Conservation (phyloP, 2,888 invertebrate genomes). For the Saturnia pavonia region DNA sequence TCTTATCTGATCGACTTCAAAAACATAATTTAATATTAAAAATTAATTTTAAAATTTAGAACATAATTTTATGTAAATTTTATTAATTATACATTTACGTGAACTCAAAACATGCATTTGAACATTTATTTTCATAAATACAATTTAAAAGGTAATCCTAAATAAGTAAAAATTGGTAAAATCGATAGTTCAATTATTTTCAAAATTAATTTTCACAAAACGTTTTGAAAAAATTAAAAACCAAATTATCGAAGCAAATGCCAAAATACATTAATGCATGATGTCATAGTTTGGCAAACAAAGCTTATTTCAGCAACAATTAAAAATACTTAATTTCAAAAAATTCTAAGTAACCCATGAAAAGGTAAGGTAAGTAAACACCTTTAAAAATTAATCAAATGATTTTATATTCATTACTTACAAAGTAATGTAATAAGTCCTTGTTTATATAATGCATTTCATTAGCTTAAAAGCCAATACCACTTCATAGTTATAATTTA, state of each 20-base stretch:
- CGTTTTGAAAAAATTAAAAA: not conserved
- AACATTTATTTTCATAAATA: not conserved
- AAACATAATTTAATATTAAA: not conserved
- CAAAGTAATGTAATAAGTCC: too few relatives aligned
- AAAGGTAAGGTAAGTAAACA: too few relatives aligned
- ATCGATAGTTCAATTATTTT: not conserved
- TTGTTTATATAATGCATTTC: too few relatives aligned
- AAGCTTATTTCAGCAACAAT: not conserved
- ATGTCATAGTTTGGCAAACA: not conserved
- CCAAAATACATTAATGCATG: not conserved
- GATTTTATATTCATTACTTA: too few relatives aligned
- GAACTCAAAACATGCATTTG: not conserved
- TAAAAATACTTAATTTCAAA: not conserved
- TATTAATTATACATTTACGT: not conserved
- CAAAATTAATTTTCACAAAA: not conserved
- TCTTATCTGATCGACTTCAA: not conserved
- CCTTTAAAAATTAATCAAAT: too few relatives aligned
- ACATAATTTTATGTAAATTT: too few relatives aligned
- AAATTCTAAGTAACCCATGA: not conserved
- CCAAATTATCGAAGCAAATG: not conserved
- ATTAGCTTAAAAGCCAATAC: too few relatives aligned
- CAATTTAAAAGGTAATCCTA: not conserved
- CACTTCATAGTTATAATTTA: too few relatives aligned
- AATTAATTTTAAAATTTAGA: too few relatives aligned
- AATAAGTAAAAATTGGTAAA: not conserved